Conservation (phyloP, 2,113 vertebrate species). For the Cinclus cinclus region DNA sequence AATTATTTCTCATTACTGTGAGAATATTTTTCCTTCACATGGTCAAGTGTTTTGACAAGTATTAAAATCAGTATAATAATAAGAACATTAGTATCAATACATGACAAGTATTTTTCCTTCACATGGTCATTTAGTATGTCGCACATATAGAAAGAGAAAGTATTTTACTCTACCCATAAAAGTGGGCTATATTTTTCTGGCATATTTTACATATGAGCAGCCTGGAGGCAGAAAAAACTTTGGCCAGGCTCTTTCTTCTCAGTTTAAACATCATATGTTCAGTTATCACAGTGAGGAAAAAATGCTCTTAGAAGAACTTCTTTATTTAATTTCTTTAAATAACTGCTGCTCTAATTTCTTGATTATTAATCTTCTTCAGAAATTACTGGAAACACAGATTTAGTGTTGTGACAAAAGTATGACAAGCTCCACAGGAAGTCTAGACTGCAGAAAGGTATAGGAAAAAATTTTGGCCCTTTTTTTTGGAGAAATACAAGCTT, state of each 20-base stretch:
- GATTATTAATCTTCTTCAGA: background rate
- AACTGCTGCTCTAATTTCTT: background rate
- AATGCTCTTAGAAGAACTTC: background rate
- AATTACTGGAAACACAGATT: background rate
- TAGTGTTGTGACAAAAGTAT: background rate
- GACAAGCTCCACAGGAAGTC: background rate
- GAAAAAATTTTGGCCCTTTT: background rate
- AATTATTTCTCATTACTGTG: background rate
- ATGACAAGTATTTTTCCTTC: background rate
- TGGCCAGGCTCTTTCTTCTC: background rate
- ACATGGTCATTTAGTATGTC: background rate
- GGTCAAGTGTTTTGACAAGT: too few relatives aligned
- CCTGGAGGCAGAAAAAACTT: background rate
- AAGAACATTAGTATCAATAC: too few relatives aligned
- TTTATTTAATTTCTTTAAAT: background rate
- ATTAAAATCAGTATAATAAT: too few relatives aligned
- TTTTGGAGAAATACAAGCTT: background rate
- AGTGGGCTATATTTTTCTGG: background rate
- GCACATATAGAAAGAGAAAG: background rate
- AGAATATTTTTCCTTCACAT: background rate
- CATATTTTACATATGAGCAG: background rate
- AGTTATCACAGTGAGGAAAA: background rate
- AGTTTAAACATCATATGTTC: background rate
- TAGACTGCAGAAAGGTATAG: background rate
- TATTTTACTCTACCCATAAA: background rate